A percentile compares a stretch with the other conserved stretches of the same genome.
Conservation (phyloP, 2,888 invertebrate genomes). For the Eumerus sabulonum region DNA sequence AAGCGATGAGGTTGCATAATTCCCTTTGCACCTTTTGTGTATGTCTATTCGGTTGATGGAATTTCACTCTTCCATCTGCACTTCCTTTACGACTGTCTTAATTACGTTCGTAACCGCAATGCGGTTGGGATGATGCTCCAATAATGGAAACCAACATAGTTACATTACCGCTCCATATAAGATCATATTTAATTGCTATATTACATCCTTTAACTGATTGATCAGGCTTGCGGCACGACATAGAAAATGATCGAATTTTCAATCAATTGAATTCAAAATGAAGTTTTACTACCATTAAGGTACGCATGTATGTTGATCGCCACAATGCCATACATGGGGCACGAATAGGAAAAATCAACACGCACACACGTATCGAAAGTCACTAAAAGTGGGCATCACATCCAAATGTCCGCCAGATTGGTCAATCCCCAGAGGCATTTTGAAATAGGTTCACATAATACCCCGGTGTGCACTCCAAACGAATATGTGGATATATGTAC, state of each 20-base stretch:
- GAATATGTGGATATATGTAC: constrained; percentile 10
- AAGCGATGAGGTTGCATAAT: constrained; percentile 59
- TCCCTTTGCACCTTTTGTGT: constrained; percentile 25
- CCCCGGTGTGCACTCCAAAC: constrained; percentile 35
- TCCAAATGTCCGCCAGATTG: constrained; percentile 59
- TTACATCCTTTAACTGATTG: constrained; percentile 56
- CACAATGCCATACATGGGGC: not conserved
- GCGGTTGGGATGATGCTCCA: constrained; percentile 54
- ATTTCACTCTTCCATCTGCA: constrained; percentile 19
- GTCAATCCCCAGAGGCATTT: constrained; percentile 48
- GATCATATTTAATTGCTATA: constrained; percentile 63
- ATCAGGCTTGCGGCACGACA: constrained; percentile 44
- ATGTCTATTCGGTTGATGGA: constrained; percentile 31
- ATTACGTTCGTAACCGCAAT: constrained; percentile 63
- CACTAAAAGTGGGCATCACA: constrained; percentile 42
- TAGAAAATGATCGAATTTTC: constrained; percentile 20
- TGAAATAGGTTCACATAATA: constrained; percentile 50
- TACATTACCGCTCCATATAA: constrained; percentile 45
- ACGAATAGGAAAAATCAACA: constrained; percentile 30
- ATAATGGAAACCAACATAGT: constrained; percentile 34
- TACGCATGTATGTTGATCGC: not conserved
- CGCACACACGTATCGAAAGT: constrained; percentile 18
- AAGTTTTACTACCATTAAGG: constrained; percentile 9
- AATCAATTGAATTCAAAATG: constrained; percentile 41
- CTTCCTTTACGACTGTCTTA: constrained; percentile 56